A percentile compares a stretch with the other conserved stretches of the same genome.
Evolutionary conservation across 2,797 vertebrate species (phyloP).

Genomic region (Cossypha polioptera): DNA sequence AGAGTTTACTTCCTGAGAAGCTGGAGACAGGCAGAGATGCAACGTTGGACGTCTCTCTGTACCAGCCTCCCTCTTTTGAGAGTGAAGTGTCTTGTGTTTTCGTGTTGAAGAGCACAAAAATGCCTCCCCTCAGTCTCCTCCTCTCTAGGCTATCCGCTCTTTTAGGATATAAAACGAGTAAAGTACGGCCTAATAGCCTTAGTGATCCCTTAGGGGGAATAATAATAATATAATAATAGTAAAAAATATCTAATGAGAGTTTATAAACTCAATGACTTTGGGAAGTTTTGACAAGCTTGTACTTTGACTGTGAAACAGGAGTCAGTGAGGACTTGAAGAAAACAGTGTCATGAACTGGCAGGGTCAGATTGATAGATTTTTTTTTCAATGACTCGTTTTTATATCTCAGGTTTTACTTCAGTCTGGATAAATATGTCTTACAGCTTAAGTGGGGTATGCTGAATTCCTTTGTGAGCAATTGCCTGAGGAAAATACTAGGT

Average conservation of each 20-base stretch:
- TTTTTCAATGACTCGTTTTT: background rate
- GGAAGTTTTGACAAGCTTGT: background rate
- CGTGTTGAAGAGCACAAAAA: background rate
- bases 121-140: background rate
- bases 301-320: background rate
- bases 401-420: background rate
- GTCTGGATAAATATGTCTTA: background rate
- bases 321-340: background rate
- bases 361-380: background rate
- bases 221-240: too few relatives aligned
- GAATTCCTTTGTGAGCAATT: background rate
- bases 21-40: background rate
- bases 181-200: background rate
- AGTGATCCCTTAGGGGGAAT: background rate
- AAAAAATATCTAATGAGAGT: background rate
- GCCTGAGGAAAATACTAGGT: background rate
- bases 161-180: background rate
- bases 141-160: background rate
- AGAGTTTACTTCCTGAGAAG: background rate
- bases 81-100: background rate
- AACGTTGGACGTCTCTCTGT: background rate
- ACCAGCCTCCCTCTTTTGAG: background rate
- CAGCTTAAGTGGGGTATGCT: background rate
- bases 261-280: background rate
- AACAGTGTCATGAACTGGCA: background rate